These are phyloP conservation scores for Brachypalpus laphriformis DNA, from an alignment of 2,888 invertebrate genomes.

Conservation along the genomic window DNA sequence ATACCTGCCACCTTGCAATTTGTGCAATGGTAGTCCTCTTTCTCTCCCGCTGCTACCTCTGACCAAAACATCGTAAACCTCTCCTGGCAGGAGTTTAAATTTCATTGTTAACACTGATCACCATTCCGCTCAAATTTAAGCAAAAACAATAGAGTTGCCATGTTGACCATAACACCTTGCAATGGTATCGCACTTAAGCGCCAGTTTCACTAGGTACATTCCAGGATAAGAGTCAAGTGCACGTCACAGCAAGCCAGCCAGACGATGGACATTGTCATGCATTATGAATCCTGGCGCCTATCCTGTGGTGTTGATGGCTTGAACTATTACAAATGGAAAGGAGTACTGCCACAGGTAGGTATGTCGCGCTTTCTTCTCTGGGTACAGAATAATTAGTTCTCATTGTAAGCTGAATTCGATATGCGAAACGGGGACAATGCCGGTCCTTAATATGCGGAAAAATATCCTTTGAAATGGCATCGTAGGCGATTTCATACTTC, in stretches of 20 bases:
- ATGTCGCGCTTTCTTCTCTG: not conserved
- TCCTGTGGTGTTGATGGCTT: slow-evolving; percentile 44
- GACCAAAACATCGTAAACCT: slow-evolving; percentile 54
- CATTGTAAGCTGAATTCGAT: not conserved
- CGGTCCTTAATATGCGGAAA: not conserved
- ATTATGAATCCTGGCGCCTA: slow-evolving; percentile 53
- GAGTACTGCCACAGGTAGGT: not conserved
- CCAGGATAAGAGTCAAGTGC: slow-evolving; percentile 38
- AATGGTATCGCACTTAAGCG: slow-evolving; percentile 61
- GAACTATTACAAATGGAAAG: slow-evolving; percentile 5
- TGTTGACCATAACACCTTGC: slow-evolving; percentile 49
- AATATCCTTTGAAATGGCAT: not conserved
- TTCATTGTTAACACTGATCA: slow-evolving; percentile 59
- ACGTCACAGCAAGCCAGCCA: slow-evolving; percentile 39
- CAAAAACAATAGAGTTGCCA: slow-evolving; percentile 37
- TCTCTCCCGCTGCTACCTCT: slow-evolving; percentile 15
- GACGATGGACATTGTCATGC: slow-evolving; percentile 32
- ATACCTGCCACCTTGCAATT: slow-evolving; percentile 35
- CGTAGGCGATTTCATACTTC: slow-evolving; percentile 21
- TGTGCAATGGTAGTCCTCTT: slow-evolving; percentile 29
- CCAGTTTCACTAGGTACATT: slow-evolving; percentile 41
- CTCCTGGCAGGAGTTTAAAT: slow-evolving; percentile 36
- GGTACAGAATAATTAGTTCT: not conserved
- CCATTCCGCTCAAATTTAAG: slow-evolving; percentile 17
- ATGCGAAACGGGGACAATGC: slow-evolving; percentile 22